A percentile compares a stretch with the other conserved stretches of the same genome.
Evolutionary conservation across 2,888 invertebrate species (phyloP).

Genomic region (Lysandra bellargus): DNA sequence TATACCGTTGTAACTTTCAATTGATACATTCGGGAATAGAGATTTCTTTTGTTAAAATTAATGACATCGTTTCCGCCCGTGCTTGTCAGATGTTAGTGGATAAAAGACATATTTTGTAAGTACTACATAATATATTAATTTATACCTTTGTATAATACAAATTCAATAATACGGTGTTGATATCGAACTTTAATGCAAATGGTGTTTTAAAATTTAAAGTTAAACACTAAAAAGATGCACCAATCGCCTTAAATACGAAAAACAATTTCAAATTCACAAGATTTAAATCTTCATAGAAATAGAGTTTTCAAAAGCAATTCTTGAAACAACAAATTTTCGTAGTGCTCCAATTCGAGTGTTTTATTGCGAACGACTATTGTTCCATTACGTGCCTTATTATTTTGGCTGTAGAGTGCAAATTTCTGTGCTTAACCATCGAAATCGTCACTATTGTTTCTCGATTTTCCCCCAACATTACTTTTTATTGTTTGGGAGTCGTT

Average conservation of each 20-base stretch:
- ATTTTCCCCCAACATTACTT: constrained; percentile 64
- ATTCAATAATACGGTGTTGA: neutral
- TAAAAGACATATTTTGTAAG: neutral
- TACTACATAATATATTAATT: neutral
- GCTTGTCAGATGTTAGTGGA: constrained; percentile 4
- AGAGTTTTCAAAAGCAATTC: constrained; percentile 30
- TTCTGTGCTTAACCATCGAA: constrained; percentile 40
- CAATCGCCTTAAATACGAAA: constrained; percentile 3
- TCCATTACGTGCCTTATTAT: constrained; percentile 26
- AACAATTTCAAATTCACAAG: constrained; percentile 24
- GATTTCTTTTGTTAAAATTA: constrained; percentile 29
- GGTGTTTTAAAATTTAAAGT: neutral
- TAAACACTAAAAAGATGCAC: neutral
- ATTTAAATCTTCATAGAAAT: constrained; percentile 29
- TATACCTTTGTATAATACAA: neutral
- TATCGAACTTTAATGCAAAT: neutral
- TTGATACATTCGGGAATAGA: constrained; percentile 20
- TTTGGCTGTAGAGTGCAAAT: constrained; percentile 33
- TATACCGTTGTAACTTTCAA: constrained; percentile 20
- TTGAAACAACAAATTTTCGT: constrained; percentile 31
- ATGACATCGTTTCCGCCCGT: constrained; percentile 19
- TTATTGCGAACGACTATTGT: constrained; percentile 23
- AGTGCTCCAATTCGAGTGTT: constrained; percentile 28
- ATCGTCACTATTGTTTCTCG: constrained; percentile 63
- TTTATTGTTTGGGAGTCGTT: constrained; percentile 61